These are phyloP conservation scores for Xylophagus ater DNA, from an alignment of 2,888 invertebrate species.

Conservation along the genomic window DNA sequence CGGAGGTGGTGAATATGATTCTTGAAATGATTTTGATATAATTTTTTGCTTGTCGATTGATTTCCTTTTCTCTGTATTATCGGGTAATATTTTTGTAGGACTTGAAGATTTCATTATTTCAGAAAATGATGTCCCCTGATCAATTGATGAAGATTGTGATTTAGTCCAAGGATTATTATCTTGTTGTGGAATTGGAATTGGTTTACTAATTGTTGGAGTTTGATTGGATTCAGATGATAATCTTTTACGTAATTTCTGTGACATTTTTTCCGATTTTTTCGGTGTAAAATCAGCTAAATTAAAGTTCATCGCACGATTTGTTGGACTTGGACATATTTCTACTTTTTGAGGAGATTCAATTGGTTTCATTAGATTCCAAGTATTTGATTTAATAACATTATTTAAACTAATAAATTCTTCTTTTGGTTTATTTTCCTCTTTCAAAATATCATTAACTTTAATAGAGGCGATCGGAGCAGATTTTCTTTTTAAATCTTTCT, in stretches of 20 bases:
- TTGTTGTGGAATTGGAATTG: constrained; percentile 20
- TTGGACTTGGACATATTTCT: background rate
- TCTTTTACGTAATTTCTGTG: constrained; percentile 48
- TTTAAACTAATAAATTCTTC: constrained; percentile 38
- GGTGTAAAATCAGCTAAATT: constrained; percentile 31
- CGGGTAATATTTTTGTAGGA: background rate
- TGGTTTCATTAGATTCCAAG: too few relatives aligned
- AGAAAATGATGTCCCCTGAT: constrained; percentile 29
- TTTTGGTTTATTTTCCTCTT: constrained; percentile 41
- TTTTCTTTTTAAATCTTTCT: constrained; percentile 39
- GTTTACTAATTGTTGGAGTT: constrained; percentile 9
- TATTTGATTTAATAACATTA: constrained; percentile 14
- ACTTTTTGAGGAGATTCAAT: background rate
- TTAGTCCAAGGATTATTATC: constrained; percentile 31
- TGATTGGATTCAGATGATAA: constrained; percentile 37
- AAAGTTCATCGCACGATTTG: constrained; percentile 20
- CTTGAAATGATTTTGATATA: too few relatives aligned
- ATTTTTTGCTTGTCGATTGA: too few relatives aligned
- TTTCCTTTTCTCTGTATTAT: background rate
- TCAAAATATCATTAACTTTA: constrained; percentile 37
- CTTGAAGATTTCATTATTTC: constrained; percentile 29
- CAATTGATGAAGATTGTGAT: constrained; percentile 15
- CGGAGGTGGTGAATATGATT: background rate
- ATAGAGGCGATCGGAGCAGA: constrained; percentile 13
- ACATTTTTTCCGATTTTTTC: constrained; percentile 36